These are phyloP conservation scores for Dendrolimus houi DNA, from an alignment of 2,888 invertebrate species.

Conservation along the genomic window DNA sequence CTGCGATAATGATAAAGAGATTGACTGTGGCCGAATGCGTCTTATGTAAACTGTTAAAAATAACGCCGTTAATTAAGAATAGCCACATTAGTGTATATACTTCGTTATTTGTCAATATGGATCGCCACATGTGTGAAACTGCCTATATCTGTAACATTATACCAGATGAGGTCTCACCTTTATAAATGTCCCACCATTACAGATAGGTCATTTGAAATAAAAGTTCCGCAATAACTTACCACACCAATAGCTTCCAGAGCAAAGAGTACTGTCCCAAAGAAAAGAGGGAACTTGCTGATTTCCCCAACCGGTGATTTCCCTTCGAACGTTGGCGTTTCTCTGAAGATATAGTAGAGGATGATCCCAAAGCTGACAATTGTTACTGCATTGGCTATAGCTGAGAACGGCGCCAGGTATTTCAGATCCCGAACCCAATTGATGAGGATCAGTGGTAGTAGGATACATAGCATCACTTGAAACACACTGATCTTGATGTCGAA, in stretches of 20 bases:
- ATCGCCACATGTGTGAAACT: no score
- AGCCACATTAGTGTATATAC: no score
- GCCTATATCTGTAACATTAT: no score
- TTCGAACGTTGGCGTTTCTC: constrained; percentile 79
- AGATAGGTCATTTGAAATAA: no score
- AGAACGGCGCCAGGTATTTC: constrained; percentile 88
- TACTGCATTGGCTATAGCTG: constrained; percentile 87
- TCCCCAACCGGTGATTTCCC: constrained; percentile 80
- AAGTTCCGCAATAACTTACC: constrained; percentile 67
- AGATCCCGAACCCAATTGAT: constrained; percentile 85
- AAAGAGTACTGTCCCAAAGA: constrained; percentile 97
- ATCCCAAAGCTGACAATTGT: constrained; percentile 86
- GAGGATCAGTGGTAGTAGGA: constrained; percentile 80
- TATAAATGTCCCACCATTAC: no score
- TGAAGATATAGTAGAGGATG: constrained; percentile 85
- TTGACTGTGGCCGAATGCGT: no score
- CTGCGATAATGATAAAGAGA: no score
- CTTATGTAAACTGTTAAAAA: no score
- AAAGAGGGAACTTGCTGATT: constrained; percentile 86
- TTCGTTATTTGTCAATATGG: no score
- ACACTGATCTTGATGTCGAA: constrained; percentile 60
- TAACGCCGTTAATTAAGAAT: no score
- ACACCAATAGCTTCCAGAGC: constrained; percentile 97
- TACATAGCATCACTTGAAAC: constrained; percentile 79
- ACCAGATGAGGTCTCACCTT: no score